phyloP scores from a whole-genome alignment of 2,797 vertebrate genomes.

The Pristis pectinata region DNA sequence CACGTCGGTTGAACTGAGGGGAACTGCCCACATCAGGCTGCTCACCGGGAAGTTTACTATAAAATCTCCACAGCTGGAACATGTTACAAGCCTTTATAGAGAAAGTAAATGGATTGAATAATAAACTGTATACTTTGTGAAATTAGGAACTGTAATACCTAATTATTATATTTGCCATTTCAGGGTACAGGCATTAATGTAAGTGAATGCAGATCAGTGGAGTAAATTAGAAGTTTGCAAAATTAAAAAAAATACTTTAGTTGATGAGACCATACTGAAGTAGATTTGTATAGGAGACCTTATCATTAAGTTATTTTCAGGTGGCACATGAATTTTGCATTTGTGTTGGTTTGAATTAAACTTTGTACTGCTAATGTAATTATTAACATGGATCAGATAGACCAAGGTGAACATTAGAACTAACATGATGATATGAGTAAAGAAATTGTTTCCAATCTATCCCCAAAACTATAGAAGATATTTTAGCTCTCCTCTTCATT shows the following conservation, averaged over 20 bases:
- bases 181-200: neutral
- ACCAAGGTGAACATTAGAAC: neutral
- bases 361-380: slow-evolving; percentile 39
- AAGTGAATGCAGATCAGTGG: neutral
- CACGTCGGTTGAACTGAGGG: neutral
- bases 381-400: neutral
- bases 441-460: neutral
- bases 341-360: slow-evolving; percentile 13
- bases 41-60: neutral
- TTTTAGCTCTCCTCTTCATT: neutral
- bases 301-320: neutral
- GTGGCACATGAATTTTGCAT: slow-evolving; percentile 29
- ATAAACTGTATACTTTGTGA: neutral
- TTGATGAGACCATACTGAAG: neutral
- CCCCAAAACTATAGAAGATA: neutral
- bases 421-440: neutral
- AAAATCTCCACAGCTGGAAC: neutral
- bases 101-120: neutral
- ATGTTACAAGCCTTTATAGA: neutral
- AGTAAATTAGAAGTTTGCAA: neutral
- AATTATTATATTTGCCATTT: neutral
- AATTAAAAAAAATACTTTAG: neutral
- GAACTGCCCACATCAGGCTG: neutral
- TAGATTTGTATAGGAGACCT: neutral
- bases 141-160: neutral